phyloP scores from a whole-genome alignment of 2,888 invertebrate genomes.

The Cactoblastis cactorum region DNA sequence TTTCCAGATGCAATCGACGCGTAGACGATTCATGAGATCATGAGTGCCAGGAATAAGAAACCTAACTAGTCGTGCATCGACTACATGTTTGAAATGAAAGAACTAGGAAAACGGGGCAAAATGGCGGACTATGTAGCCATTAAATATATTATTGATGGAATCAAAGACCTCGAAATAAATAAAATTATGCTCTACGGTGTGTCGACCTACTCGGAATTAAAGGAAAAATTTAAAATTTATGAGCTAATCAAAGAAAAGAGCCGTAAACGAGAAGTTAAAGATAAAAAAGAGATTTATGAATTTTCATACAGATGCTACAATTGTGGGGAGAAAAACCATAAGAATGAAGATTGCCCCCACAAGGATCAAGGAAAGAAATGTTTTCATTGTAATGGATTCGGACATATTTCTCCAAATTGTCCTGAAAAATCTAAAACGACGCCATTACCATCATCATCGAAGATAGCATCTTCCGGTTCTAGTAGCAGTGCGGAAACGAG shows the following conservation, averaged over 20 bases:
- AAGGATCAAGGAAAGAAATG: not conserved
- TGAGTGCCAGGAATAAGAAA: constrained; percentile 7
- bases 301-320: not conserved
- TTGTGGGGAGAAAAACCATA: not conserved
- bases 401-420: not conserved
- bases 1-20: not conserved
- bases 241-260: constrained; percentile 17
- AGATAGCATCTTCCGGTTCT: not conserved
- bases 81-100: constrained; percentile 26
- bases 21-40: constrained; percentile 12
- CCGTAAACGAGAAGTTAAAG: not conserved
- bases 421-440: not conserved
- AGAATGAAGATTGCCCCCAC: not conserved
- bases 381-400: not conserved
- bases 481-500: not conserved
- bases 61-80: constrained; percentile 16
- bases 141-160: constrained; percentile 29
- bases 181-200: constrained; percentile 26
- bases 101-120: constrained; percentile 23
- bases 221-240: constrained; percentile 25
- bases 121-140: constrained; percentile 27
- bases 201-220: constrained; percentile 20
- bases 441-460: not conserved
- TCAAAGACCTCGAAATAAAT: constrained; percentile 20
- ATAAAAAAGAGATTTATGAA: constrained; percentile 21